Base-by-base conservation (phyloP, 2,797 vertebrate genomes). In the Sebastes hubbsi region DNA sequence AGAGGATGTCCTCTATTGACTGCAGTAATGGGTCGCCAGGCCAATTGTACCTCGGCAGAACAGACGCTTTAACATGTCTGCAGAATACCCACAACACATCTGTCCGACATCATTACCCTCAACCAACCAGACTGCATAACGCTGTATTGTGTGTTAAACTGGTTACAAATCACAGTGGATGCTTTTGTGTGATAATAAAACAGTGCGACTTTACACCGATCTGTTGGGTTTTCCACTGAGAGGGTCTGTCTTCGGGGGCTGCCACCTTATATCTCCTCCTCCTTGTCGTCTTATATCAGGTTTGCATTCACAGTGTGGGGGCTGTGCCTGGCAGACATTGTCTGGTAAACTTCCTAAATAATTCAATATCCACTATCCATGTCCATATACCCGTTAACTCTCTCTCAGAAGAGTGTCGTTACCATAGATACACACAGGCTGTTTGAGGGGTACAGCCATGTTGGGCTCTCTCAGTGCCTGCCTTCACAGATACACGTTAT, bases 311-410 rank as follows among this genome's bases (percentile, higher is more conserved):
- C 66, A 65, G 76, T 88, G 83, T 77, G 72, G 61, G 63, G 67
- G 71, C 84, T 83, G 77, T 27, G 79, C 79, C 83, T 87, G 80
- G 54, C 72, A 83, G 74, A 85, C 79, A 60, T 30, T 80, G 86
- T 90, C 90, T 87, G 88, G 80, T 81, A 42, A 82, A 81, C 55
- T 78, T 64, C 84, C 83, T 95, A 89, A 94, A 95, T 94, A 89
- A 95, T 94, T 95, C 87, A 93, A 78, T 10, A 58, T 55, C 83
- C 78, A 46, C 83, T 54, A 82, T 90, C 81, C 58, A 72, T 86
- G 86, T 78, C 86, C 71, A 83, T 82, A 68, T 77, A 82, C 65
- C 56, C 88, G 75, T 71, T 80, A 82, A 82, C 73, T 74, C 81
- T 78, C 77, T 80, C 81, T 83, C 81, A 65, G 77, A 72, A 75